These are phyloP conservation scores for Pangasianodon gigas DNA, from an alignment of 2,113 vertebrate species.

Conservation along the genomic window DNA sequence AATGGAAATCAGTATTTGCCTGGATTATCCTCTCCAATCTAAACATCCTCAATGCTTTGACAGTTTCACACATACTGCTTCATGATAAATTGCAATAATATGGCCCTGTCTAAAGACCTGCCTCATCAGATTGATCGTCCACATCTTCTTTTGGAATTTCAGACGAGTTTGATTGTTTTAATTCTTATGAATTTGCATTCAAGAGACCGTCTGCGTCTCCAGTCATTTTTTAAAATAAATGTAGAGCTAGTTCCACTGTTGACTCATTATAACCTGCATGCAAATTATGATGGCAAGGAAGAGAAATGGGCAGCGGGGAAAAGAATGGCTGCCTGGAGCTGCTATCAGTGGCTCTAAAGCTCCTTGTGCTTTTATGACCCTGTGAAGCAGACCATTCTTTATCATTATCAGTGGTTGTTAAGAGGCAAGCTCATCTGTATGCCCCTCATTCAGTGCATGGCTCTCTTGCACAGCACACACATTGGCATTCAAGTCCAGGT, in stretches of 20 bases:
- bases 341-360: slow-evolving; percentile 58
- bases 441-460: slow-evolving; percentile 49
- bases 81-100: slow-evolving; percentile 34
- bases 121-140: slow-evolving; percentile 4
- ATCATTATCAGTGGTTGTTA: slow-evolving; percentile 62
- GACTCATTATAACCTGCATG: slow-evolving; percentile 48
- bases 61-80: background rate
- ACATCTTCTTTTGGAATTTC: background rate
- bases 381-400: slow-evolving; percentile 60
- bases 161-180: slow-evolving; percentile 12
- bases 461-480: slow-evolving; percentile 53
- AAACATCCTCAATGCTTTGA: slow-evolving; percentile 23
- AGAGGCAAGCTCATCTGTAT: slow-evolving; percentile 58
- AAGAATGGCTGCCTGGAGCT: slow-evolving; percentile 56
- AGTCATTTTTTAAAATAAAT: slow-evolving; percentile 11
- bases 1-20: slow-evolving; percentile 40
- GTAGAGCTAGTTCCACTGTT: slow-evolving; percentile 27
- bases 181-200: slow-evolving; percentile 3
- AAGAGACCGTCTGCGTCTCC: background rate
- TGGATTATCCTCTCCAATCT: slow-evolving; percentile 34
- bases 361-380: slow-evolving; percentile 58
- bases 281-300: slow-evolving; percentile 47
- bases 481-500: slow-evolving; percentile 58
- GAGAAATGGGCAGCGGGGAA: slow-evolving; percentile 46
- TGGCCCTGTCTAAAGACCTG: slow-evolving; percentile 38